A percentile compares a stretch with the other conserved stretches of the same genome.
Conservation (phyloP, 2,888 invertebrate species). For the Carterocephalus palaemon region DNA sequence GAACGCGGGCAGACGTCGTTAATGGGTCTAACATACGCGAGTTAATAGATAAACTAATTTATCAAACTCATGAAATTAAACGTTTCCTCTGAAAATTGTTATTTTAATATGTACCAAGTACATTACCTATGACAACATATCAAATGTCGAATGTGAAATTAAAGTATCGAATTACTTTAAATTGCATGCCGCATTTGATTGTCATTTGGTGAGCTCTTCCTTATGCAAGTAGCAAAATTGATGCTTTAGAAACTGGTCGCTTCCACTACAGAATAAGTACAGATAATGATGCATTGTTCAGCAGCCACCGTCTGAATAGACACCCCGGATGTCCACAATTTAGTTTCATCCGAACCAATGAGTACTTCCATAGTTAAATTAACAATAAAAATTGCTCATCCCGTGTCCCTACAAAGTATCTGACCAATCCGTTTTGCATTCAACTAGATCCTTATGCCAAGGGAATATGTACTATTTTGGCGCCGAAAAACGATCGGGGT, state of each 20-base stretch:
- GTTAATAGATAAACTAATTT: no score
- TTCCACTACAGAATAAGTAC: constrained; percentile 52
- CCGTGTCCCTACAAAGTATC: constrained; percentile 43
- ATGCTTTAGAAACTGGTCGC: constrained; percentile 47
- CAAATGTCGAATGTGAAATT: not conserved
- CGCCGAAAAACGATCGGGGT: not conserved
- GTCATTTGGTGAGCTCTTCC: constrained; percentile 38
- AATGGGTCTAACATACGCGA: no score
- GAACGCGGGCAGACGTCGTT: no score
- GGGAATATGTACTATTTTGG: not conserved
- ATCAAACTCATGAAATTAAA: no score
- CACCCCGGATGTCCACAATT: constrained; percentile 77
- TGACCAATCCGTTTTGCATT: constrained; percentile 18
- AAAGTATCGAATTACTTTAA: constrained; percentile 10
- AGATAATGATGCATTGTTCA: constrained; percentile 47
- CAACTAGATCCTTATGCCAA: not conserved
- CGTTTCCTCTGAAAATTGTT: no score
- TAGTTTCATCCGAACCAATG: constrained; percentile 71
- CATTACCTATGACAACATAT: no score
- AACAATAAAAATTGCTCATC: constrained; percentile 76
- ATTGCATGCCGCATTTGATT: not conserved
- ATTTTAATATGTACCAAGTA: no score
- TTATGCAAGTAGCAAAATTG: constrained; percentile 35
- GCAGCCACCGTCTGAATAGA: constrained; percentile 59
- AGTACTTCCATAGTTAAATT: constrained; percentile 66